Percentiles rank a stretch among this genome's conserved stretches.
phyloP scores from a whole-genome alignment of 2,888 invertebrate genomes.

The Crocallis elinguaria region DNA sequence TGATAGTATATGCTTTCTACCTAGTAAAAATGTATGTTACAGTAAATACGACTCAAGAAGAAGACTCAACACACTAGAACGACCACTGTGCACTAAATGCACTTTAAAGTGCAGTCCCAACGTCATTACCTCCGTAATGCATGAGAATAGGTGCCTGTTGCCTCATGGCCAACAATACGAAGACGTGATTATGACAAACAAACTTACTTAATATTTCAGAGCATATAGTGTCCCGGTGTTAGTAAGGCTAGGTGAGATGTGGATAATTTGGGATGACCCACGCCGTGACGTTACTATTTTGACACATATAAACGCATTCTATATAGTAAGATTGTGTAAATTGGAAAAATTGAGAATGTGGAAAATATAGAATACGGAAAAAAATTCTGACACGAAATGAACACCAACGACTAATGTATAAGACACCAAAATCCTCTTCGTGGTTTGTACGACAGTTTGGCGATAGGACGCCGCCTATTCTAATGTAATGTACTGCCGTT shows the following conservation, averaged over 20 bases:
- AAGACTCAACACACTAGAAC: slow-evolving; percentile 22
- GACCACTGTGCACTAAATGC: slow-evolving; percentile 30
- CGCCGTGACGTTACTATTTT: too few relatives aligned
- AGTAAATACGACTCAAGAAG: background rate
- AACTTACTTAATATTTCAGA: slow-evolving; percentile 32
- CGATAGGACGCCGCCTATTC: too few relatives aligned
- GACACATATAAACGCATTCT: too few relatives aligned
- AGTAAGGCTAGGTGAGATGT: slow-evolving; percentile 3
- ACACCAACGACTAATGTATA: too few relatives aligned
- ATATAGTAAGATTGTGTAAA: too few relatives aligned
- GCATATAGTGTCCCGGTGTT: background rate
- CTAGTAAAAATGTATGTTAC: background rate
- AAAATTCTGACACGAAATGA: too few relatives aligned
- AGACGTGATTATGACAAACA: slow-evolving; percentile 43
- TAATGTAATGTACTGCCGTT: too few relatives aligned
- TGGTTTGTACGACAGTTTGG: too few relatives aligned
- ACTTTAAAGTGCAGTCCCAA: slow-evolving; percentile 35
- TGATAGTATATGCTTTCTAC: background rate
- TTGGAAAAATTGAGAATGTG: too few relatives aligned
- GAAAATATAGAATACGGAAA: too few relatives aligned
- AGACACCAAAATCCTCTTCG: too few relatives aligned
- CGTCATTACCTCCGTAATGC: slow-evolving; percentile 33
- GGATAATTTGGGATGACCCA: background rate
- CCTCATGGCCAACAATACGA: slow-evolving; percentile 29
- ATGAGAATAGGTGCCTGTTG: slow-evolving; percentile 37